Conservation (phyloP, 2,113 vertebrate species). For the Phylloscopus whistleri region DNA sequence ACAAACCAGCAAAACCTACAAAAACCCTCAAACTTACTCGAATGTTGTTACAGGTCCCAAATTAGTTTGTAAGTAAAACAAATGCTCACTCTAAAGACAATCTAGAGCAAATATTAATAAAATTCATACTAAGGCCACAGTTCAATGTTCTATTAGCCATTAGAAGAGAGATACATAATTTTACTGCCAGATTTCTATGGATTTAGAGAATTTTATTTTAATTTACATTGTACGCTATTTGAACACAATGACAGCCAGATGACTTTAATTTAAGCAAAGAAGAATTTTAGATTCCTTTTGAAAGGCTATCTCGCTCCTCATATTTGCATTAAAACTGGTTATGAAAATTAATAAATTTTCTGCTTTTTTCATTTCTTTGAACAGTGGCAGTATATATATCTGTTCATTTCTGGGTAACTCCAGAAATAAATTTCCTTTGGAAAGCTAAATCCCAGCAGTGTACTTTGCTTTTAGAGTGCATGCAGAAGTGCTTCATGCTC, state of each 20-base stretch:
- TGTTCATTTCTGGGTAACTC: not conserved
- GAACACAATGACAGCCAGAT: not conserved
- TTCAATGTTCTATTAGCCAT: not conserved
- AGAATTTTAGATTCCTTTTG: not conserved
- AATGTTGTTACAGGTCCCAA: not conserved
- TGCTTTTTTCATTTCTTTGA: not conserved
- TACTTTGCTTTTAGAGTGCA: not conserved
- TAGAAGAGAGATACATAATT: not conserved
- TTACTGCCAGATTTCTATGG: not conserved
- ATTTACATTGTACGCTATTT: not conserved
- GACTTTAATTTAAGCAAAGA: not conserved
- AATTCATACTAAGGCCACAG: not conserved
- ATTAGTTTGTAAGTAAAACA: not conserved
- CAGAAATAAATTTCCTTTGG: not conserved
- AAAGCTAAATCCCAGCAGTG: not conserved
- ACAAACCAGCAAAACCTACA: not conserved
- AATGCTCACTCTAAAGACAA: not conserved
- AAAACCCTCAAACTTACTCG: rapidly evolving
- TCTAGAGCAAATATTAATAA: not conserved
- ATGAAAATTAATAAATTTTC: not conserved
- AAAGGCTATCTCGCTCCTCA: not conserved
- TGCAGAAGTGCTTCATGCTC: not conserved
- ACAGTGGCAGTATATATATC: not conserved
- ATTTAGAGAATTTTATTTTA: not conserved
- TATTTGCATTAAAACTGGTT: not conserved